A percentile compares a stretch with the other conserved stretches of the same genome.
phyloP scores from a whole-genome alignment of 2,797 vertebrate species.

The Toxotes lorentzi region DNA sequence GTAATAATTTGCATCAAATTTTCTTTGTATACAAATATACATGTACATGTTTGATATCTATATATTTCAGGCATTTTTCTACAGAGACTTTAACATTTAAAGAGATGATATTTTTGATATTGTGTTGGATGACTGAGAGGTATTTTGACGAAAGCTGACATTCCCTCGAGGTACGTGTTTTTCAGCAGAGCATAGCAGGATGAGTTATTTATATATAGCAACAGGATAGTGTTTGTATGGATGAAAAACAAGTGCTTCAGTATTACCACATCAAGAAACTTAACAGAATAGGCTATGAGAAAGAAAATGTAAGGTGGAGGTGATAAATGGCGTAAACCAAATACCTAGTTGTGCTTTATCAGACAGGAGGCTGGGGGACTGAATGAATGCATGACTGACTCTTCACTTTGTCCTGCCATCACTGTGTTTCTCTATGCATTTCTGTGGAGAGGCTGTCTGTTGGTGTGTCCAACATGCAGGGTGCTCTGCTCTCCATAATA shows the following conservation, averaged over 20 bases:
- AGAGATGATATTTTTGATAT: conserved; percentile 89
- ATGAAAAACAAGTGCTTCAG: conserved; percentile 52
- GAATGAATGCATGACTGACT: conserved; percentile 73
- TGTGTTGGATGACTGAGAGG: conserved; percentile 74
- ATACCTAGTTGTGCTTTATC: conserved; percentile 78
- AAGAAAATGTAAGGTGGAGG: conserved; percentile 32
- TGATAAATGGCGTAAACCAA: conserved; percentile 71
- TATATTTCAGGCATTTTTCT: conserved; percentile 87
- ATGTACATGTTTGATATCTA: conserved; percentile 80
- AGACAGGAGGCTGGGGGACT: conserved; percentile 62
- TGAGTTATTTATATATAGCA: conserved; percentile 73
- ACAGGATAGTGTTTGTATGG: conserved; percentile 53
- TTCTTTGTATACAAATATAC: conserved; percentile 81
- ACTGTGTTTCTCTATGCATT: conserved; percentile 83
- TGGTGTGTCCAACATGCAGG: conserved; percentile 50
- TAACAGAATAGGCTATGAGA: conserved; percentile 33
- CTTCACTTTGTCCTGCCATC: conserved; percentile 78
- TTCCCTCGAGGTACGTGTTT: conserved; percentile 64
- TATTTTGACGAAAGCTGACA: conserved; percentile 73
- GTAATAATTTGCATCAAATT: conserved; percentile 85
- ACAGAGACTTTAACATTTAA: conserved; percentile 86
- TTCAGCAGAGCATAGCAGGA: conserved; percentile 69
- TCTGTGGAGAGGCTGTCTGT: conserved; percentile 64
- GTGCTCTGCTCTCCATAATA: conserved; percentile 50
- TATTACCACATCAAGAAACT: conserved; percentile 48